phyloP scores from a whole-genome alignment of 2,888 invertebrate species.

The Drosophila trichaetosa region DNA sequence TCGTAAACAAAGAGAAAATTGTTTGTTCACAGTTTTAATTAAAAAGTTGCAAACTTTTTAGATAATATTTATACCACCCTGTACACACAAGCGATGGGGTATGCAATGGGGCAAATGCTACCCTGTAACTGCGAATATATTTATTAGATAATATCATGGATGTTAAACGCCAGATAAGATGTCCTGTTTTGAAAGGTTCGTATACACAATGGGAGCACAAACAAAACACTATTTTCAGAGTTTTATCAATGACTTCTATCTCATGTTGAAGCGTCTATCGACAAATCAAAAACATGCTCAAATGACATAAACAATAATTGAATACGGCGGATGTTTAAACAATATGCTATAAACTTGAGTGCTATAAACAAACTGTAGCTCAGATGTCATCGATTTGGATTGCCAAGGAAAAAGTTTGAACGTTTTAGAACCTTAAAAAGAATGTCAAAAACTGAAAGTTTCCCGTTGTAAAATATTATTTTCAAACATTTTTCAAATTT shows the following conservation, averaged over 20 bases:
- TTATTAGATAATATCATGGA: neutral
- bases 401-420: neutral
- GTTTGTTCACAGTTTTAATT: slow-evolving; percentile 17
- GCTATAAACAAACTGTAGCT: neutral
- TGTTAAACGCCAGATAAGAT: neutral
- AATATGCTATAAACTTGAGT: neutral
- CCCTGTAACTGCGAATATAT: neutral
- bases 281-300: neutral
- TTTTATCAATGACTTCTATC: neutral
- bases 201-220: too few species aligned
- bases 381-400: neutral
- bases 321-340: neutral
- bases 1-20: slow-evolving; percentile 30
- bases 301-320: neutral
- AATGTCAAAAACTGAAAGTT: neutral
- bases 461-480: neutral
- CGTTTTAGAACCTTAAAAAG: neutral
- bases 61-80: slow-evolving; percentile 10
- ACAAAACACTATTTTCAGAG: neutral
- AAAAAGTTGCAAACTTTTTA: slow-evolving; percentile 37
- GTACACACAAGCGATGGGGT: neutral
- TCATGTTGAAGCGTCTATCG: neutral
- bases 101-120: neutral
- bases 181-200: neutral
- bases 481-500: too few species aligned